Conservation (phyloP, 1,140 invertebrate genomes). For the Drosophila littoralis region DNA sequence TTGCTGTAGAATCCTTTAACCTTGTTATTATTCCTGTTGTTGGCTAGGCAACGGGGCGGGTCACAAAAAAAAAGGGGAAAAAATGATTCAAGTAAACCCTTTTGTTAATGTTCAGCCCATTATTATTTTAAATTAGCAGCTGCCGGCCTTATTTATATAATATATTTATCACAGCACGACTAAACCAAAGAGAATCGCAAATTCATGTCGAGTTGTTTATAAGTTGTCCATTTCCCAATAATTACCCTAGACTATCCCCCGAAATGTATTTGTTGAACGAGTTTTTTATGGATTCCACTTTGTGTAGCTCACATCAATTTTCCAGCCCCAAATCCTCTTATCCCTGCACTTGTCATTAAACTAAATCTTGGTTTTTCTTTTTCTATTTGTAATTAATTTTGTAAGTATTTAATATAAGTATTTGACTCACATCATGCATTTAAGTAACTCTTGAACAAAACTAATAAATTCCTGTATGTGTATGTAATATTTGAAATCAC, state of each 20-base stretch:
- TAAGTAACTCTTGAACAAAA: conserved; percentile 13
- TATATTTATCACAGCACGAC: too few relatives aligned
- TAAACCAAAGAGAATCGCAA: too few relatives aligned
- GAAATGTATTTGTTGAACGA: too few relatives aligned
- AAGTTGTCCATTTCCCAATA: too few relatives aligned
- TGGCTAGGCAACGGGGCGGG: conserved; percentile 21
- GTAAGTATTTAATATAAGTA: conserved; percentile 6
- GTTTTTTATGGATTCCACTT: too few relatives aligned
- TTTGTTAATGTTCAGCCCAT: not conserved
- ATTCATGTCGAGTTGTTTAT: too few relatives aligned
- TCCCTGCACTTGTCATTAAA: conserved; percentile 6
- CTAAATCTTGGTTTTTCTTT: not conserved
- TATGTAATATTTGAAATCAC: conserved; percentile 26
- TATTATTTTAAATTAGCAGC: too few relatives aligned
- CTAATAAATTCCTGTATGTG: conserved; percentile 26
- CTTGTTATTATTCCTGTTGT: conserved; percentile 10
- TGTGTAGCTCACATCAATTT: too few relatives aligned
- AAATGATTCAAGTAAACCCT: conserved; percentile 1
- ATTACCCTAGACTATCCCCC: too few relatives aligned
- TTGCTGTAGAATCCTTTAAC: conserved; percentile 14
- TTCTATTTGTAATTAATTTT: conserved; percentile 4
- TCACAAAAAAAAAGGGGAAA: not conserved
- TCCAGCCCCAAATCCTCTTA: not conserved
- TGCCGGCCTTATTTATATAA: too few relatives aligned
- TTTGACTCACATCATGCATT: conserved; percentile 33